These are phyloP conservation scores for Penaeus indicus DNA, from an alignment of 1,140 invertebrate species.

Conservation along the genomic window DNA sequence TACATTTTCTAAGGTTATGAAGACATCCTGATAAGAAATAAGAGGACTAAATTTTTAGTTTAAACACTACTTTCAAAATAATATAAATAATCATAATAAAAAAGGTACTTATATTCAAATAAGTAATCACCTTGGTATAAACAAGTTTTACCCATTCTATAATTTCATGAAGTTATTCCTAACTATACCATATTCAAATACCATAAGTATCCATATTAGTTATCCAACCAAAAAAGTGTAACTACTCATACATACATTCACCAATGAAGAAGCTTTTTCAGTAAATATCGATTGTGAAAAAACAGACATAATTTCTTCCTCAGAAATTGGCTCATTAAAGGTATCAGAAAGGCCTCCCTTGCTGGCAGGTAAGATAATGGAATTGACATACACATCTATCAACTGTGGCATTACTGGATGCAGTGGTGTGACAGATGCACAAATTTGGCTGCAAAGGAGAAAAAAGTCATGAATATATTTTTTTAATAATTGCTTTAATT, in stretches of 20 bases:
- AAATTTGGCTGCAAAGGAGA: conserved; percentile 81
- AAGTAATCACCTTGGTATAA: too few species aligned
- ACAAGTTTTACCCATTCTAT: too few species aligned
- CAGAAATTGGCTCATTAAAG: conserved; percentile 91
- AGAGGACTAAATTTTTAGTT: too few species aligned
- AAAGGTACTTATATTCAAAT: too few species aligned
- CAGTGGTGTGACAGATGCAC: conserved; percentile 85
- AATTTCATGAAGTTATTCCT: too few species aligned
- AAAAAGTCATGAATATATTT: conserved; percentile 4
- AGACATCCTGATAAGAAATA: too few species aligned
- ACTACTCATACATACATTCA: neutral
- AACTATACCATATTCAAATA: too few species aligned
- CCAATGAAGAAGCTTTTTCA: conserved; percentile 25
- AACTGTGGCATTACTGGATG: conserved; percentile 94
- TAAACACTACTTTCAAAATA: too few species aligned
- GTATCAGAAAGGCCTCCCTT: conserved; percentile 72
- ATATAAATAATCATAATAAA: too few species aligned
- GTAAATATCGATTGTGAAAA: conserved; percentile 73
- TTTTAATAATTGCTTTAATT: neutral
- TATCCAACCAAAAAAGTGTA: too few species aligned
- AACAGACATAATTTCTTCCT: conserved; percentile 88
- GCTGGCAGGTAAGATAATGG: conserved; percentile 79
- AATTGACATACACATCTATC: conserved; percentile 95
- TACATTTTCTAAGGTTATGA: too few species aligned
- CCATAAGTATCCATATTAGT: too few species aligned